Base-by-base conservation (phyloP, 2,888 invertebrate genomes). In the Hypomecis punctinalis region DNA sequence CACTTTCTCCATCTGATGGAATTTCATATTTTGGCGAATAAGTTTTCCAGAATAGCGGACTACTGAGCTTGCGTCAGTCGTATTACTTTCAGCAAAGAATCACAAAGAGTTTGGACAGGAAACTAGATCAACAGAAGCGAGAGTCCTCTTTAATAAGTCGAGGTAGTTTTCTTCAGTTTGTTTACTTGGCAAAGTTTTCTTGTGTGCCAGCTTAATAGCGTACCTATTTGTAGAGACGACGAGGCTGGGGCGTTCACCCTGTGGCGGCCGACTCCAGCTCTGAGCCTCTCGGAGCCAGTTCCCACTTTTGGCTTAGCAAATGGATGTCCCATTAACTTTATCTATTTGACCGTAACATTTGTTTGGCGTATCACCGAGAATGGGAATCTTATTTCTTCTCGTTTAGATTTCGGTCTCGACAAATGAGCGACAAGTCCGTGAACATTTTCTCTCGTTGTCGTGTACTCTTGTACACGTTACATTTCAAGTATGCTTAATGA, bases 131-230 rank as follows among this genome's bases (percentile, higher is more conserved):
- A 63, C 63, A 51, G 46, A 56, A 63, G 57, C 61, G 61, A 69
- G 52, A 63, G 57, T 57, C 54, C 42, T 62, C 65, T 74, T 75
- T 71, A 74, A 75, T 74, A 74, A 56, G 54, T 54, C n/a, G 74
- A 79, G 75, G 76, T 80, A 78, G 76, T 76, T 74, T 76, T 75
- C 70, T 62, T 73, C 61, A 67, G 75, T 75, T 78, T 82, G 79
- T 84, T 82, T 80, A 79, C 75, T 76, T 73, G 72, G 70, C 73
- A 76, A 83, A 81, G 82, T 81, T 85, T 80, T 83, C 81, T 78
- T 77, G 76, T 80, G 76, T 79, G 76, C 75, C 70, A 69, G 76
- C 78, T 80, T 79, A 79, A 79, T 76, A 76, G 77, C 73, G 72
- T 81, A 39, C 56, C 46, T 56, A 77, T 81, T 84, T 83, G 80